phyloP scores from a whole-genome alignment of 1,140 invertebrate species.

The Macrostomum lignano region DNA sequence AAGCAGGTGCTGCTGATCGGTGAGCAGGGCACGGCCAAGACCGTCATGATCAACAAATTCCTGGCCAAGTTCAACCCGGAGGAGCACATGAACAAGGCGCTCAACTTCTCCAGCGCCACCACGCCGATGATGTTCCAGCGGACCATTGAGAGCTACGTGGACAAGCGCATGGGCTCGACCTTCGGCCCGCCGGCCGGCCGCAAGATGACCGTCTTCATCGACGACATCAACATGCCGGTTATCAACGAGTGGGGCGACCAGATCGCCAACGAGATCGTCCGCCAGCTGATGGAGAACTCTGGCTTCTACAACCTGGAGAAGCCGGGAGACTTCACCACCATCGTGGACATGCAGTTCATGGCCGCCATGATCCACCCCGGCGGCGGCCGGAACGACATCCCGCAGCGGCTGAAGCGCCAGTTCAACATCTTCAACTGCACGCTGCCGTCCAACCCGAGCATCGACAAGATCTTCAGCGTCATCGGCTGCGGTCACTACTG shows the following conservation, averaged over 20 bases:
- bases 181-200: conserved; percentile 71
- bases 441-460: conserved; percentile 48
- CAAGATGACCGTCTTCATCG: conserved; percentile 72
- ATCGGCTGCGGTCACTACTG: conserved; percentile 8
- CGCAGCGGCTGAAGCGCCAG: conserved; percentile 64
- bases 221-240: conserved; percentile 74
- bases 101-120: conserved; percentile 82
- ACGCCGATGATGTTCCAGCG: conserved; percentile 68
- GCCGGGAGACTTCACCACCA: conserved; percentile 68
- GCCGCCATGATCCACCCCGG: conserved; percentile 76
- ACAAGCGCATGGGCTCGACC: conserved; percentile 68
- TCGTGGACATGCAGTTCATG: conserved; percentile 59
- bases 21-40: conserved; percentile 10
- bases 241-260: conserved; percentile 87
- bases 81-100: conserved; percentile 45
- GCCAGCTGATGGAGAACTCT: conserved; percentile 79
- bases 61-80: conserved; percentile 61
- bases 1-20: conserved; percentile 12
- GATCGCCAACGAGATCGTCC: conserved; percentile 71
- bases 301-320: conserved; percentile 87
- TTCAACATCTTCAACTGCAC: conserved; percentile 83
- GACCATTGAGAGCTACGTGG: conserved; percentile 76
- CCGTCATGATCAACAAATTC: conserved; percentile 18
- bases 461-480: conserved; percentile 50
- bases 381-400: conserved; percentile 74